Evolutionary conservation across 2,797 vertebrate species (phyloP).

Genomic region (Manis javanica): DNA sequence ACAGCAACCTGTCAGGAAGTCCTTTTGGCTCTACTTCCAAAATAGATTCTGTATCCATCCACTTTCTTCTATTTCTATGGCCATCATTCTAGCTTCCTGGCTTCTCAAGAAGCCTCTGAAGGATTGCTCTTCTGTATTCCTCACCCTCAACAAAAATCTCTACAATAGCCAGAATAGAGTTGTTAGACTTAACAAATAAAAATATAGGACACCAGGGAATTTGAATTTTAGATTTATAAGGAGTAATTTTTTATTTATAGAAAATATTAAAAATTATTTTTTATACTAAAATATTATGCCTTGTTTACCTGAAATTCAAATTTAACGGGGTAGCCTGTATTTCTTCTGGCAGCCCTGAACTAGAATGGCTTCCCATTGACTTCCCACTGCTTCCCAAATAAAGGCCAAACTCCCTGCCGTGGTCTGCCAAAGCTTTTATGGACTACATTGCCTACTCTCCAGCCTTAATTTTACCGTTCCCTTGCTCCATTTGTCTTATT

Average conservation of each 20-base stretch:
- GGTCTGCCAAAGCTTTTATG: neutral
- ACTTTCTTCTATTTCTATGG: neutral
- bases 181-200: conserved; percentile 25
- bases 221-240: neutral
- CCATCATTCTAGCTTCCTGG: neutral
- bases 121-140: neutral
- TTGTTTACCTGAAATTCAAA: conserved; percentile 40
- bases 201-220: neutral
- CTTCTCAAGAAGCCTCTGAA: neutral
- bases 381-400: conserved; percentile 15
- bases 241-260: neutral
- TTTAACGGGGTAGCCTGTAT: neutral
- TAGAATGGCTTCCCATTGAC: neutral
- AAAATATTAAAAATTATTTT: conserved; percentile 36
- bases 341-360: neutral
- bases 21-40: neutral
- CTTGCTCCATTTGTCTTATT: neutral
- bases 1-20: neutral
- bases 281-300: neutral
- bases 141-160: neutral
- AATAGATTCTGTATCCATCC: neutral
- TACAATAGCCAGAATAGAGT: neutral
- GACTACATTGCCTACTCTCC: neutral
- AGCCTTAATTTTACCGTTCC: neutral
- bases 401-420: neutral